These are phyloP conservation scores for Zootermopsis nevadensis DNA, from an alignment of 2,888 invertebrate species.

Conservation along the genomic window DNA sequence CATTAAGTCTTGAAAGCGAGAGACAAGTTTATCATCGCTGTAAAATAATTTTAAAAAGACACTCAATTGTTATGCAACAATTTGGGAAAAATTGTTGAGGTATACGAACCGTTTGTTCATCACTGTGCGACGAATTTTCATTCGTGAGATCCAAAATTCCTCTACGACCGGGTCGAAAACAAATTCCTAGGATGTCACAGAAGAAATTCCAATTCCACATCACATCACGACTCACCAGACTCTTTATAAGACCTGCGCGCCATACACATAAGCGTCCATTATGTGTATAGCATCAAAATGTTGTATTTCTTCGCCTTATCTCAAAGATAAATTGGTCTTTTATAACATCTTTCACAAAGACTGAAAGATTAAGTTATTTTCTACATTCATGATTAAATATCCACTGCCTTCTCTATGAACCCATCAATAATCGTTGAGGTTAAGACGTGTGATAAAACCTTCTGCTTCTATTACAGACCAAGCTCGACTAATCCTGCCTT, in stretches of 20 bases:
- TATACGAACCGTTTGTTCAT: background rate
- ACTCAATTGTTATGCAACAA: too few species aligned
- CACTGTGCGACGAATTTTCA: background rate
- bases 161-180: background rate
- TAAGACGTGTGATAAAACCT: background rate
- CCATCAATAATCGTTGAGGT: background rate
- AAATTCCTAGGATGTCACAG: background rate
- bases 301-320: background rate
- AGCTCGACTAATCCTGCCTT: too few species aligned
- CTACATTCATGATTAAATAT: background rate
- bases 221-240: background rate
- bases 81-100: background rate
- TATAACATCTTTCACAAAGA: background rate
- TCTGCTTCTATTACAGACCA: background rate
- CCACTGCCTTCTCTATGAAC: background rate
- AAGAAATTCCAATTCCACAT: constrained; percentile 12
- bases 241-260: background rate
- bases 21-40: too few species aligned
- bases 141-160: background rate
- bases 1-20: too few species aligned
- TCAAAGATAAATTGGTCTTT: constrained; percentile 1
- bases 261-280: background rate
- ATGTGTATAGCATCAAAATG: background rate
- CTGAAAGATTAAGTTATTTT: background rate
- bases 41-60: too few species aligned